These are phyloP conservation scores for Pachyrhynchus sulphureomaculatus DNA, from an alignment of 1,140 invertebrate genomes.

Conservation along the genomic window DNA sequence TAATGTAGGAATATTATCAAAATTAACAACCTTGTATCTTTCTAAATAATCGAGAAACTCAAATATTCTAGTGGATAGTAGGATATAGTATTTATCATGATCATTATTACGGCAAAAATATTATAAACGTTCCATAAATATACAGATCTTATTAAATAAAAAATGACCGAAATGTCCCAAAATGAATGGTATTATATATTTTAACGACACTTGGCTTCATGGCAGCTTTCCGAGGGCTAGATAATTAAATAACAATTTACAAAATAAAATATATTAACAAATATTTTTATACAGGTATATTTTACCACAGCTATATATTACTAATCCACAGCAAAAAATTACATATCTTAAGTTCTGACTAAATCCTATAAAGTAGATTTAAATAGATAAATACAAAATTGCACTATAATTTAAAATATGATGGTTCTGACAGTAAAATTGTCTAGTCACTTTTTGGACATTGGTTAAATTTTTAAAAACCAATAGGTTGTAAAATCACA, in stretches of 20 bases:
- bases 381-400: constrained; percentile 19
- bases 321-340: constrained; percentile 12
- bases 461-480: constrained; percentile 9
- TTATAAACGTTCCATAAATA: no score
- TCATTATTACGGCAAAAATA: no score
- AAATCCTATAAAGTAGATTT: constrained; percentile 6
- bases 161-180: no score
- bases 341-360: not conserved
- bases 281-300: constrained; percentile 13
- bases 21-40: no score
- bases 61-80: no score
- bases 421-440: not conserved
- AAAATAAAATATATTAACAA: constrained; percentile 23
- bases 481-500: constrained; percentile 8
- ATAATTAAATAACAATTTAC: not conserved
- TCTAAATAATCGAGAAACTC: no score
- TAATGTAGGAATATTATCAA: no score
- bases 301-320: constrained; percentile 10
- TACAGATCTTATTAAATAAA: no score
- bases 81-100: no score
- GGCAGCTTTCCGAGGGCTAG: no score
- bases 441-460: not conserved
- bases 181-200: no score
- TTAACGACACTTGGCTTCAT: no score
- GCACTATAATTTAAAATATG: constrained; percentile 11